Base-by-base conservation (phyloP, 2,888 invertebrate species). In the Agonopterix arenella region DNA sequence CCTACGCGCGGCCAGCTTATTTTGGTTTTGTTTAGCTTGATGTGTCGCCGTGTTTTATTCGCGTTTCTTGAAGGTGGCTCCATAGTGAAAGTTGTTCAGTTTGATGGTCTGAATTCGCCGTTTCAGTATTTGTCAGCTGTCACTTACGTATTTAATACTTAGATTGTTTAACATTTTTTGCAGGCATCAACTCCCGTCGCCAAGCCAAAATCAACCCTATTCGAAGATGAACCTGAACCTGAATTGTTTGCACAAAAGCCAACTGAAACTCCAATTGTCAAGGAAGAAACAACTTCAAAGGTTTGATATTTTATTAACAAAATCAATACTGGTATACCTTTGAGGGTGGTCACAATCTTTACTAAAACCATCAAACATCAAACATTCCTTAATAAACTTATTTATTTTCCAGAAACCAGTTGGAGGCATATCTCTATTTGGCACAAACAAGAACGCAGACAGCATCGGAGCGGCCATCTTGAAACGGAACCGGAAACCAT, bases 381-480 rank as follows among this genome's bases (percentile, higher is more conserved):
- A 10, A 38, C 18, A 18, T 2, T 18, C 18, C 18, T 18, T 18
- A 18, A 18, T 18, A 11, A 42, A 3, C 11, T 42, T 38, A 2
- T 46, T 9, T 38, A 38, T 9, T 47, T 4, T 42, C 9, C 77
- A 93, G 93, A 92, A 91, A 84, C 91, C 92, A 5, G 65, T 89
- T 4, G 92, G 92, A 1, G 93, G 90, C 1, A 90, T 92, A 46
- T 90, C 92, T 8, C 69, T 92, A 42, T 90, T 92, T 59, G 92
- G 91, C 1, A 61, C 70, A 2, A 82, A 73, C 48, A 73, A 78
- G 63, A 78, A 77, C 8, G 61, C 84, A 0, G 82, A 82, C 16
- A 84, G 71, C 50, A 85, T 89, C 7, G 86, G 85, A 0, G 81
- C 86, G 0, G 84, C 85, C 52, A 83, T 86, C 48, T 71, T 84